Evolutionary conservation across 2,113 vertebrate species (phyloP), one percentile per base, ranked within the genome.

Genomic region (Dasyornis broadbenti): DNA sequence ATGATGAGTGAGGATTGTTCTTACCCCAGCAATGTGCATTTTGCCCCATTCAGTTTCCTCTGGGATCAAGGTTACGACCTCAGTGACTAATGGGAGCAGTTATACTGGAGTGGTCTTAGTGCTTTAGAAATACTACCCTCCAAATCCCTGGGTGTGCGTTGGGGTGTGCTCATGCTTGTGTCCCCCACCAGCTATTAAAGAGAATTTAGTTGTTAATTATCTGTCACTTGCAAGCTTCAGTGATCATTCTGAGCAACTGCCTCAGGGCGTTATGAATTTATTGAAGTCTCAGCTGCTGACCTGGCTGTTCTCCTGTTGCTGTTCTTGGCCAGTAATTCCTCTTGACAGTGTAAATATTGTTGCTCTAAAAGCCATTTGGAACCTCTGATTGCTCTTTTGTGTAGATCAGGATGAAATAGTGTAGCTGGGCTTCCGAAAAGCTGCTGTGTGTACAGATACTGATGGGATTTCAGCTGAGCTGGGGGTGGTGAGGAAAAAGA

Each of bases 231-330:
- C 37, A 91, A 90, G 75, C 89, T 91, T 69, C 78, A 76, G 82
- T 88, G 81, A 64, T 87, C 73, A 89, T 92, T 94, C 17, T 82
- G 61, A 92, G 50, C 72, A 84, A 50, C 56, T 56, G 92, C 92
- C 86, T 83, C 8, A 2, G 77, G 83, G 79, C n/a, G 1, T 89
- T 78, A 52, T 15, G 65, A 93, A 96, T 73, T 93, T 71, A 90
- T 39, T 95, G 83, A 89, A 95, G 40, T 92, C 80, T 90, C 89
- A 69, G 69, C 92, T 90, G 91, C 82, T 94, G 96, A 93, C 82
- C 92, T 94, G 90, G 88, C 90, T 92, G 27, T 61, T 90, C 72
- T 89, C 47, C 73, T 94, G 50, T 79, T 90, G 64, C 45, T 92
- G 53, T 81, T 95, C 68, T 86, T 86, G 86, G 68, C 68, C 61